Percentiles rank a stretch among this genome's conserved stretches.
These are phyloP conservation scores for Automeris io DNA, from an alignment of 2,888 invertebrate species.

Conservation along the genomic window DNA sequence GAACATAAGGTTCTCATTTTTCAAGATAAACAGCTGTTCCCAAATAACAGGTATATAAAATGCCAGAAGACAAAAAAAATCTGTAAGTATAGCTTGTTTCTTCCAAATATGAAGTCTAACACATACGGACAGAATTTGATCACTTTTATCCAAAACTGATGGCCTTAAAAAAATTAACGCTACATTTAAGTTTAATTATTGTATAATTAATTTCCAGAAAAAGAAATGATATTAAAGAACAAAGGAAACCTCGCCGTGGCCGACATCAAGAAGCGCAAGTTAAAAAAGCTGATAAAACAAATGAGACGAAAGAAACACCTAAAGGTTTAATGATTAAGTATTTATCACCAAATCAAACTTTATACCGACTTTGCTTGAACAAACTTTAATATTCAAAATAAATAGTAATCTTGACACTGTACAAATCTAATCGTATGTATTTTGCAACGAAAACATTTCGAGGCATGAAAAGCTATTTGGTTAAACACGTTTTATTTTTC, in stretches of 20 bases:
- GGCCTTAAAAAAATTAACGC: not conserved
- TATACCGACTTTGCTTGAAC: too few species aligned
- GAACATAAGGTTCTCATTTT: too few species aligned
- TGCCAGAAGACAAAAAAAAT: constrained; percentile 54
- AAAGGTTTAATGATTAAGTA: constrained; percentile 20
- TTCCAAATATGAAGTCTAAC: too few species aligned
- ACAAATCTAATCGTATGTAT: too few species aligned
- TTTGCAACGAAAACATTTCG: too few species aligned
- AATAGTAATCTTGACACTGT: too few species aligned
- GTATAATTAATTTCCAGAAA: constrained; percentile 39
- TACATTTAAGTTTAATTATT: not conserved
- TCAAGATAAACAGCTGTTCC: constrained; percentile 4
- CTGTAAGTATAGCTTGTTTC: constrained; percentile 33
- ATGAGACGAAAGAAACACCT: constrained; percentile 25
- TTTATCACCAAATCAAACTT: too few species aligned
- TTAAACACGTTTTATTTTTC: too few species aligned
- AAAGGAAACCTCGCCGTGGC: constrained; percentile 45
- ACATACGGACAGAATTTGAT: too few species aligned
- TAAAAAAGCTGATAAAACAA: constrained; percentile 26
- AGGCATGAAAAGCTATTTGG: too few species aligned
- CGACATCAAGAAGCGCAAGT: constrained; percentile 27
- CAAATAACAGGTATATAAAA: constrained; percentile 12
- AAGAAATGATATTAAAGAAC: constrained; percentile 54
- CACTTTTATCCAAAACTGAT: too few species aligned
- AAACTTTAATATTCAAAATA: too few species aligned